Evolutionary conservation across 2,113 vertebrate genomes (phyloP), one percentile per base, ranked within the genome.

Genomic region (Chascanopsetta lugubris): DNA sequence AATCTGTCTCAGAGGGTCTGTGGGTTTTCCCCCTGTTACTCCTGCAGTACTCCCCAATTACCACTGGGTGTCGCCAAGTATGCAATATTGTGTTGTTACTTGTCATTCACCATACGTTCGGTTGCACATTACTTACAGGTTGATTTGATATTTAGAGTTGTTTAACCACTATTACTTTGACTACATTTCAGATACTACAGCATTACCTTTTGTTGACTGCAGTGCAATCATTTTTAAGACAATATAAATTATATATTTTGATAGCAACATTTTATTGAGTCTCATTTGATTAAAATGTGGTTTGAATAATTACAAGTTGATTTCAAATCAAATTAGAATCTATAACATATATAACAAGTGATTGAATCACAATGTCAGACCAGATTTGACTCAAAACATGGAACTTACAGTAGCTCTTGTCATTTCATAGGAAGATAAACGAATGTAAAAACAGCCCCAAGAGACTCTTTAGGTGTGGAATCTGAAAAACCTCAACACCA

Each of bases 51-150:
- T 38, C 17, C 11, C n/a, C 29, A 57, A 7, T 40, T 18, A 61
- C 85, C 87, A 84, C 85, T 68, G 47, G 87, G 25, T 87, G 83
- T 85, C 87, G 46, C 69, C 46, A 66, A n/a, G 25, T 17, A 11
- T 38, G 27, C 51, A 59, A 15, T 36, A 13, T 6, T 61, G 45
- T 73, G 21, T 53, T 42, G 21, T 8, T 8, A 21, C 47, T n/a
- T 5, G 8, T 49, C 15, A 42, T 42, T 42, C n/a, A 42, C 5
- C 7, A 42, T 42, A 5, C 5, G 32, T 34, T 42, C n/a, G 2
- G n/a, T 42, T 42, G 15, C 4, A 15, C 15, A 17, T 38, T 34
- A 38, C 12, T 38, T 38, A 38, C 12, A 38, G 9, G 32, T 34
- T 34, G 1, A 13, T 34, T 34, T 1, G 13, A 34, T 38, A 34